phyloP scores from a whole-genome alignment of 2,113 vertebrate species.

The Apaloderma vittatum region DNA sequence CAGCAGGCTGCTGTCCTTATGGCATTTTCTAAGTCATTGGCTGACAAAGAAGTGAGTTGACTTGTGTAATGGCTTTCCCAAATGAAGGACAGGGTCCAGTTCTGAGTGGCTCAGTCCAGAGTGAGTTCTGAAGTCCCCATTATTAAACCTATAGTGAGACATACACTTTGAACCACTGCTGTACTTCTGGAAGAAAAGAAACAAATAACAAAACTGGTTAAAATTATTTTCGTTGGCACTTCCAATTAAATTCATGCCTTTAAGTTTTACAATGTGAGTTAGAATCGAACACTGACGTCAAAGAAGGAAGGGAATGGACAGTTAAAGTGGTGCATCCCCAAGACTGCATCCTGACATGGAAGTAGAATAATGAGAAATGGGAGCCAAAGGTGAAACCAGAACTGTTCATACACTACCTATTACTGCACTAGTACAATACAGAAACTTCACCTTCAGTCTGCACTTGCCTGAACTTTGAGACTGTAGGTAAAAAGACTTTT shows the following conservation, averaged over 20 bases:
- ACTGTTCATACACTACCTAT: background rate
- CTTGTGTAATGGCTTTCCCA: background rate
- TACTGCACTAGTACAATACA: background rate
- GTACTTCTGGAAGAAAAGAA: background rate
- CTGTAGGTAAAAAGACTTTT: background rate
- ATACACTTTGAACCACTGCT: background rate
- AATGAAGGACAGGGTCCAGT: background rate
- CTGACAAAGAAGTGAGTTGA: background rate
- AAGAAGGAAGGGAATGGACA: background rate
- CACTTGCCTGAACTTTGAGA: background rate
- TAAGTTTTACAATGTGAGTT: background rate
- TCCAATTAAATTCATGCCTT: background rate
- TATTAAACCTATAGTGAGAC: background rate
- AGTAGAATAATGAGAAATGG: background rate
- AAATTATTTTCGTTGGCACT: background rate
- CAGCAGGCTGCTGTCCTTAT: background rate
- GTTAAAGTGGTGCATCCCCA: background rate
- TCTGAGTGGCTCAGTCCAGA: background rate
- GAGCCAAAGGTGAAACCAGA: background rate
- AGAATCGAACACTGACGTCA: background rate
- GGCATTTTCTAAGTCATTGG: background rate
- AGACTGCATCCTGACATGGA: background rate
- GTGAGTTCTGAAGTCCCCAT: background rate
- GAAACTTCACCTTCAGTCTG: background rate
- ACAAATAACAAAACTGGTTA: background rate